phyloP scores from a whole-genome alignment of 2,888 invertebrate species.

The Leptopilina myrica region DNA sequence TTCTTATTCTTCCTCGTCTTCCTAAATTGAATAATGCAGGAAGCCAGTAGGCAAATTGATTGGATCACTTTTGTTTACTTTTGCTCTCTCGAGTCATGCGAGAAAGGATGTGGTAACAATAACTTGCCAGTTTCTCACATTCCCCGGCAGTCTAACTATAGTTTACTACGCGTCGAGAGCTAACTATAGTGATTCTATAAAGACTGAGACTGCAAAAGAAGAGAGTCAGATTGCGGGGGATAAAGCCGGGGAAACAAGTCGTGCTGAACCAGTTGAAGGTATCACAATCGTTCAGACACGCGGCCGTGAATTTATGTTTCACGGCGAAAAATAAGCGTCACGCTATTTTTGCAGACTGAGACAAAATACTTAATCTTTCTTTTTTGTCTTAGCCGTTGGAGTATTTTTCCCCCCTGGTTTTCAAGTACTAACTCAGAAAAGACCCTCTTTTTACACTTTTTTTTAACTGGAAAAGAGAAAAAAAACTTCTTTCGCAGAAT shows the following conservation, averaged over 20 bases:
- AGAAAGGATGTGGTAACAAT: slow-evolving; percentile 35
- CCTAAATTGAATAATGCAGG: not conserved
- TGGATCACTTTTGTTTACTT: slow-evolving; percentile 29
- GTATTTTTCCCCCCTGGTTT: not conserved
- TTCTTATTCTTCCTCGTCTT: too few relatives aligned
- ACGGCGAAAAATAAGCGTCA: slow-evolving; percentile 34
- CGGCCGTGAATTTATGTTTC: slow-evolving; percentile 38
- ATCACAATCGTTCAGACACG: slow-evolving; percentile 31
- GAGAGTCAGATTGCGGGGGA: not conserved
- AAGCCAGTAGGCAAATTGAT: not conserved
- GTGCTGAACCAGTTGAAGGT: slow-evolving; percentile 34
- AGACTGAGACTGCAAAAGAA: slow-evolving; percentile 12
- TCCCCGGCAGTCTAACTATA: slow-evolving; percentile 65
- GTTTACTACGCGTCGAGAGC: slow-evolving; percentile 50
- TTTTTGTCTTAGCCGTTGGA: not conserved
- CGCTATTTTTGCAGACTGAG: slow-evolving; percentile 23
- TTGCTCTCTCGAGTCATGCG: slow-evolving; percentile 24
- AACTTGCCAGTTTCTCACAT: slow-evolving; percentile 31
- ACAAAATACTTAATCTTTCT: slow-evolving; percentile 6
- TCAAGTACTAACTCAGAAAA: not conserved
- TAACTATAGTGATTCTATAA: slow-evolving; percentile 53
- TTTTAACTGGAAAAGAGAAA: not conserved
- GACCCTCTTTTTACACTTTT: not conserved
- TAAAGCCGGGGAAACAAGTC: slow-evolving; percentile 26
- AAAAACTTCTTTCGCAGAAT: not conserved